phyloP scores from a whole-genome alignment of 2,113 vertebrate species.

The Gambusia affinis region DNA sequence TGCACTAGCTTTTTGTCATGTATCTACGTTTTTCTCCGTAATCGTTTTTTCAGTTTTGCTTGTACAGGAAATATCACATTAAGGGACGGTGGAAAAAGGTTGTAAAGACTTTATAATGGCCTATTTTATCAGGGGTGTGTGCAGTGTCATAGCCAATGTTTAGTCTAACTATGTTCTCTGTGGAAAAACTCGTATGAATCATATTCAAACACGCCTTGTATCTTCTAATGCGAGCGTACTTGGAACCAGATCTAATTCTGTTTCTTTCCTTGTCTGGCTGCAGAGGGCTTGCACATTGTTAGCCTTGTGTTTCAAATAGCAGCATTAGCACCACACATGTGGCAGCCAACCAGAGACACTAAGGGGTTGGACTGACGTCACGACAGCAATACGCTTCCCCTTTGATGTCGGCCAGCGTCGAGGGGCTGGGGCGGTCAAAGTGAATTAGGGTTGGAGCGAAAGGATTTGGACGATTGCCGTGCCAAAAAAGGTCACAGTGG shows the following conservation, averaged over 20 bases:
- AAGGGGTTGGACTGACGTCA: slow-evolving; percentile 55
- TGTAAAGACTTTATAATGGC: too few species aligned
- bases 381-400: slow-evolving; percentile 50
- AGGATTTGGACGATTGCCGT: slow-evolving; percentile 48
- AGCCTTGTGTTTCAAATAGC: slow-evolving; percentile 26
- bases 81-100: too few species aligned
- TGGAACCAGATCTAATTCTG: slow-evolving; percentile 5
- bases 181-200: neutral
- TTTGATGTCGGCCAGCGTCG: slow-evolving; percentile 52
- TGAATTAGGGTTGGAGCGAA: slow-evolving; percentile 57
- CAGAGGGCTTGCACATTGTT: slow-evolving; percentile 29
- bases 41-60: too few species aligned
- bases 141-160: neutral
- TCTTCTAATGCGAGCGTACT: slow-evolving; percentile 5
- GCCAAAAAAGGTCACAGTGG: slow-evolving; percentile 47
- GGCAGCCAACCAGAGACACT: slow-evolving; percentile 34
- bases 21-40: too few species aligned
- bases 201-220: slow-evolving; percentile 6
- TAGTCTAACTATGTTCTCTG: neutral
- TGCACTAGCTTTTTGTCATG: too few species aligned
- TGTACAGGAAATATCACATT: too few species aligned
- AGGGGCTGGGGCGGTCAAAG: slow-evolving; percentile 33
- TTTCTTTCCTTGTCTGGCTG: slow-evolving; percentile 6
- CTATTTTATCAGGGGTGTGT: neutral
- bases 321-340: slow-evolving; percentile 26